Percentiles rank a stretch among this genome's conserved stretches.
Evolutionary conservation across 2,113 vertebrate species (phyloP).

Genomic region (Addax nasomaculatus): DNA sequence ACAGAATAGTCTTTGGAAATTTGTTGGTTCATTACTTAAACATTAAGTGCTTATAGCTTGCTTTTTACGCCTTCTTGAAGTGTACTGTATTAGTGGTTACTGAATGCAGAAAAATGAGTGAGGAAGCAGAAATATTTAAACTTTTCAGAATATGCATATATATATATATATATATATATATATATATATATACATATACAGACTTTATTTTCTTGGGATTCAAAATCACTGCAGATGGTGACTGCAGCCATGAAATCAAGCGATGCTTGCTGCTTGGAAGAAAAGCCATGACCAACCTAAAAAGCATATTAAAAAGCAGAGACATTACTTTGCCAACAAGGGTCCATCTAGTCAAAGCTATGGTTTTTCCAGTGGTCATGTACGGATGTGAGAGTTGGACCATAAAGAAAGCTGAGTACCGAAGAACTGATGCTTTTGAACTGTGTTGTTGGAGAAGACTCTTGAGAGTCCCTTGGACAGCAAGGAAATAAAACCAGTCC

Average conservation of each 20-base stretch:
- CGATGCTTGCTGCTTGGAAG: not conserved
- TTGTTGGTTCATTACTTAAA: not conserved
- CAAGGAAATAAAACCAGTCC: not conserved
- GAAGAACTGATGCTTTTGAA: not conserved
- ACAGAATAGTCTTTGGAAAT: not conserved
- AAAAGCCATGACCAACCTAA: not conserved
- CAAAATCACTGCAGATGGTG: not conserved
- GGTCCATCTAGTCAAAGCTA: not conserved
- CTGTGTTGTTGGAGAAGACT: not conserved
- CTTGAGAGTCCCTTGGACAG: not conserved
- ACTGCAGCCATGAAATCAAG: not conserved
- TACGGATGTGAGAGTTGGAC: not conserved
- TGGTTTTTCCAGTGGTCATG: not conserved
- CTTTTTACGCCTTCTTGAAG: not conserved
- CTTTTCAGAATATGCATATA: not conserved
- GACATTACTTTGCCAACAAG: not conserved
- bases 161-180: not conserved
- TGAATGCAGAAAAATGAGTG: not conserved
- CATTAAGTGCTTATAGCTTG: not conserved
- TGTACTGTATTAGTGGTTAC: not conserved
- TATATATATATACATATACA: not conserved
- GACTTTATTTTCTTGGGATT: not conserved
- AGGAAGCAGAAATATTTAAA: not conserved
- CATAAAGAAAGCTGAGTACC: not conserved
- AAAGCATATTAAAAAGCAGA: not conserved